Base-by-base conservation (phyloP, 1,140 invertebrate genomes). In the Limonius californicus region DNA sequence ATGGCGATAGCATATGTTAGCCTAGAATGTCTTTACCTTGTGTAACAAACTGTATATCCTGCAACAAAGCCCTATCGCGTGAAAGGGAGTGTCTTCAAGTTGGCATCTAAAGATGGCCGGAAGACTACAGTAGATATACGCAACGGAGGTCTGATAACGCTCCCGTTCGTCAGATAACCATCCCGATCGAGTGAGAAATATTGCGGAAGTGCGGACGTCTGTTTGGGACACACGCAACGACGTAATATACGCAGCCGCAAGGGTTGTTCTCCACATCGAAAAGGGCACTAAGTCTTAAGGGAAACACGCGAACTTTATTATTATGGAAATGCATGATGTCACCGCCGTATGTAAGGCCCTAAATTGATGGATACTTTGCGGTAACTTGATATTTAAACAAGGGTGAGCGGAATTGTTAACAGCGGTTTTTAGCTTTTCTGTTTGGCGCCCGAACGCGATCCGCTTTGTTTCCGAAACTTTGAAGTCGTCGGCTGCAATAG, bases 401-500 rank as follows among this genome's bases (percentile, higher is more conserved):
- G 35, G 35, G 35, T 39, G 35, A 39, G 35, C 35, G 35, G 35
- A 39, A 39, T 39, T 39, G 35, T 39, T 39, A 39, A 39, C 35
- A 39, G 35, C 35, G 35, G 35, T 39, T 39, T 39, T 14, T 39
- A 39, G 35, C 23, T 39, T 39, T 39, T 39, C 35, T 39, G 35
- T 39, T 39, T 39, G n/a, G 11, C n/a, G 35, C 35, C 2, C 8
- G n/a, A 27, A 27, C 23, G 9, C 9, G n/a, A 7, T 12, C 35
- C 3, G 8, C 35, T 39, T 39, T 39, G 35, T 39, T 53, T 23
- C 18, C 2, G 19, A 14, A 53, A 19, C 21, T 53, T 9, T 19
- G 47, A 62, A 57, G 21, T 39, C n/a, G n/a, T n/a, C 39, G 30
- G 21, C 23, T 57, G 56, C 47, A 53, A 57, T 63, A 58, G 55